Evolutionary conservation across 2,888 invertebrate species (phyloP), one percentile per base, ranked within the genome.

Genomic region (Caenorhabditis sinica): DNA sequence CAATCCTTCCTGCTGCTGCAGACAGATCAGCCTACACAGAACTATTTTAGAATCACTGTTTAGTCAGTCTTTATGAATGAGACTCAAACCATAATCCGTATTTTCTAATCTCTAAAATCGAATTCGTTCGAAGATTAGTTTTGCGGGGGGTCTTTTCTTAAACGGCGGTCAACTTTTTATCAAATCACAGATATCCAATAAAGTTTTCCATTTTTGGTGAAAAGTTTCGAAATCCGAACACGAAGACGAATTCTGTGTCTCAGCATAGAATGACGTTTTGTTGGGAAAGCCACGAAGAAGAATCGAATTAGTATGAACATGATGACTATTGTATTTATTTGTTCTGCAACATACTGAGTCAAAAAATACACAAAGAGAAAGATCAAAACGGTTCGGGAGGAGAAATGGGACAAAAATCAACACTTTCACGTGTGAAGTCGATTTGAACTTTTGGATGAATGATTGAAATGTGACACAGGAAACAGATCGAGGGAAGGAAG

Each of bases 291-390:
- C 49, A 28, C n/a, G 51, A 51, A 60, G 36, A 60, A 28, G 23
- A 61, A 76, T 75, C 66, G 49, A 77, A 77, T 77, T 69, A 77
- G 66, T 66, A 68, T 76, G 68, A 63, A 71, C 71, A 79, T 65
- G 72, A 79, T 79, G 79, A 72, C 79, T 79, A 61, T 72, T 72
- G 56, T 77, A 68, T 77, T 77, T 77, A 77, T 77, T 77, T 77
- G 58, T 68, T 49, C 53, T 63, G 49, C 45, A 63, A 53, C 40
- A n/a, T n/a, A 33, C 45, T 72, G 79, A 79, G 71, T 71, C 79
- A 72, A 72, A 79, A 71, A 72, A 72, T 58, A 79, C 79, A 79
- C 56, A 79, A 25, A 43, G 17, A 63, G 15, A 65, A 36, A 73
- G 53, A n/a, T 69, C 53, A 53, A 69, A 69, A 56, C 65, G 56